Conservation (phyloP, 2,113 vertebrate genomes). For the Pheucticus melanocephalus region DNA sequence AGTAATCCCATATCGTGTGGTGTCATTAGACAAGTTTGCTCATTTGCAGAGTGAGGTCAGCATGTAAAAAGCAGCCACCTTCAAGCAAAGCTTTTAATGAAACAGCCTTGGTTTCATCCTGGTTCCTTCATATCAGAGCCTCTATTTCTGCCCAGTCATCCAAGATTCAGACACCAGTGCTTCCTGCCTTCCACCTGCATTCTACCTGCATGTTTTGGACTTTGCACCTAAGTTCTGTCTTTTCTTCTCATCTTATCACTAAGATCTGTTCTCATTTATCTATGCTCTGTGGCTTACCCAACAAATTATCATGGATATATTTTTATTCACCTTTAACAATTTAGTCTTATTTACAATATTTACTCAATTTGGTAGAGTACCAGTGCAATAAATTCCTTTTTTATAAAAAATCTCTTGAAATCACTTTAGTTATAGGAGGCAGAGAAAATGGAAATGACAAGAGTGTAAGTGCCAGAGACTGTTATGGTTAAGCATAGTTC, state of each 20-base stretch:
- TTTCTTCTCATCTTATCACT: background rate
- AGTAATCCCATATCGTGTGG: background rate
- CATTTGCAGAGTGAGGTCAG: background rate
- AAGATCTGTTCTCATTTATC: background rate
- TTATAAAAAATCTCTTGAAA: background rate
- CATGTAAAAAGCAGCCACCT: background rate
- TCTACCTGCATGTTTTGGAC: background rate
- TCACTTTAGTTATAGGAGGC: background rate
- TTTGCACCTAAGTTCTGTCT: background rate
- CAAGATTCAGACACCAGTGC: accelerated
- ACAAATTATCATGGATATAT: background rate
- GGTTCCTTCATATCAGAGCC: background rate
- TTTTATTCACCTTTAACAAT: background rate
- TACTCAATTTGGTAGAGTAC: background rate
- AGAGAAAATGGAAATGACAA: background rate
- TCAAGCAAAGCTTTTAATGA: background rate
- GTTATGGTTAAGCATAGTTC: background rate
- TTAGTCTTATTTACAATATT: background rate
- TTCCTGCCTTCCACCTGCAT: background rate
- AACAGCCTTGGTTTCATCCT: background rate
- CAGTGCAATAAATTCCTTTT: background rate
- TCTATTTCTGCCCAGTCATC: background rate
- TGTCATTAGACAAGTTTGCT: background rate
- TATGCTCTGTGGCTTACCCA: background rate
- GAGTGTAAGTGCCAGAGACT: background rate